Percentiles rank a stretch among this genome's conserved stretches.
These are phyloP conservation scores for Lepus americanus DNA, from an alignment of 2,113 vertebrate genomes.

Conservation along the genomic window DNA sequence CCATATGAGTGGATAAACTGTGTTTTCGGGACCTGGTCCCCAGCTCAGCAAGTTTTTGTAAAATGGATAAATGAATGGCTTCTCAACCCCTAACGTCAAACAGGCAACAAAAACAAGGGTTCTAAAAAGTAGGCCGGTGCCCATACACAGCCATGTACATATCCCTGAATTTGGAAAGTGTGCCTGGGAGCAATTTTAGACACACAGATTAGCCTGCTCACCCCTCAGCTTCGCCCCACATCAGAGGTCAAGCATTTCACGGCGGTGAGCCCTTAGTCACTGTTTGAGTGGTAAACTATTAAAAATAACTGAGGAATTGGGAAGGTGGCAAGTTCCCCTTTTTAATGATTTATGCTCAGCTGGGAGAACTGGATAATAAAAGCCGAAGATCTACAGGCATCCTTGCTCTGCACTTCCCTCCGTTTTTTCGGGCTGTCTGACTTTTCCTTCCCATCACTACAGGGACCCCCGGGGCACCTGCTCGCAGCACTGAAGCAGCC, in stretches of 20 bases:
- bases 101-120: not conserved
- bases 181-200: not conserved
- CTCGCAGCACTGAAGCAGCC: not conserved
- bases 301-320: slow-evolving; percentile 33
- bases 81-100: not conserved
- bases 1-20: not conserved
- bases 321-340: slow-evolving; percentile 12
- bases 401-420: not conserved
- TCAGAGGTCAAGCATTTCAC: not conserved
- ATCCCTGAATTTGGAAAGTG: not conserved
- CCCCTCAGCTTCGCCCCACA: not conserved
- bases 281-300: not conserved
- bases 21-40: not conserved
- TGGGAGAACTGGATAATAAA: not conserved
- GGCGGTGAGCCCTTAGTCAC: not conserved
- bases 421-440: not conserved
- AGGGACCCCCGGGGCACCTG: not conserved
- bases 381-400: not conserved
- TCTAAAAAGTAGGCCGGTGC: not conserved
- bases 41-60: not conserved
- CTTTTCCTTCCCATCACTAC: not conserved
- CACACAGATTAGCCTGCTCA: not conserved
- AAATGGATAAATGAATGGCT: not conserved
- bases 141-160: not conserved
- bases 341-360: slow-evolving; percentile 31